Conservation (phyloP, 2,888 invertebrate species). For the Chydorus sphaericus region DNA sequence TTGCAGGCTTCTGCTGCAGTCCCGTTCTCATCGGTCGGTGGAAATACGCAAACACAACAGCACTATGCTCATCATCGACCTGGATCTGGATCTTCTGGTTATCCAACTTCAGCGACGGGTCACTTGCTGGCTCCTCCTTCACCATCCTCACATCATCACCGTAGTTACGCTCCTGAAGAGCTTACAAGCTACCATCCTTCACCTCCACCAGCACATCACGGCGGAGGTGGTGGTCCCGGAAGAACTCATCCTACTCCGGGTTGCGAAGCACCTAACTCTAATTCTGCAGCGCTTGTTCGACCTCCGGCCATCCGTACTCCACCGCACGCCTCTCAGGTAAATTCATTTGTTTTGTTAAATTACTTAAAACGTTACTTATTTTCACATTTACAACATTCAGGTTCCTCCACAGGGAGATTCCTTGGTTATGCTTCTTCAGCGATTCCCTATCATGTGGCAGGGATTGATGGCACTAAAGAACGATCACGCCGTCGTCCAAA, state of each 20-base stretch:
- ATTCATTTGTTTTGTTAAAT: too few species aligned
- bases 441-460: constrained; percentile 96
- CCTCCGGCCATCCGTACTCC: constrained; percentile 35
- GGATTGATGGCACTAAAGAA: constrained; percentile 87
- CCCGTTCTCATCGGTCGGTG: not conserved
- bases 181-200: constrained; percentile 1
- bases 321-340: constrained; percentile 58
- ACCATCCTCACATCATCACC: not conserved
- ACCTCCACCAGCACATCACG: constrained; percentile 5
- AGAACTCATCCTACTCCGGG: constrained; percentile 1
- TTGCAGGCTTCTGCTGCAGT: constrained; percentile 25
- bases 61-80: not conserved
- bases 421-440: constrained; percentile 63
- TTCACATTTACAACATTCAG: too few species aligned
- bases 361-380: too few species aligned
- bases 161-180: not conserved
- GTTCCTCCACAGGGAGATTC: constrained; percentile 71
- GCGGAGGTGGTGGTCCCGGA: not conserved
- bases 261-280: not conserved
- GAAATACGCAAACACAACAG: not conserved
- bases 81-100: not conserved
- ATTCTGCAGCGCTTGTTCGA: not conserved
- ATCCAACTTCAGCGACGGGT: not conserved
- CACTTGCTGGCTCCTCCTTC: constrained; percentile 4
- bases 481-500: constrained; percentile 92